Conservation (phyloP, 2,113 vertebrate genomes). For the Channa argus region DNA sequence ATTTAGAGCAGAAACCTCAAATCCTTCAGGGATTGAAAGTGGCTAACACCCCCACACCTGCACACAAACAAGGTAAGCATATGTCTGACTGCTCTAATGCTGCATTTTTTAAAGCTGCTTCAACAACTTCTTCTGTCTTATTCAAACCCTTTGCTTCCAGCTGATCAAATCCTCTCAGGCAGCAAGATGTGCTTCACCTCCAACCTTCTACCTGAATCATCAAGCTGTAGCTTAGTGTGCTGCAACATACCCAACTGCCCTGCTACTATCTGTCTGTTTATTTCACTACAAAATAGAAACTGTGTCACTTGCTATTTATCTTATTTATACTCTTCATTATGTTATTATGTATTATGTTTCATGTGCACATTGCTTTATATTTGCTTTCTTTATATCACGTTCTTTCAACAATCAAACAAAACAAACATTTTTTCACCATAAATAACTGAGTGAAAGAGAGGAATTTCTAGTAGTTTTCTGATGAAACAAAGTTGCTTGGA, state of each 20-base stretch:
- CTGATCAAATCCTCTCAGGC: not conserved
- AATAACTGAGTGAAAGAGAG: too few relatives aligned
- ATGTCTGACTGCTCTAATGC: slow-evolving; percentile 14
- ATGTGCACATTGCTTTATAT: too few relatives aligned
- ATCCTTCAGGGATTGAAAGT: slow-evolving; percentile 36
- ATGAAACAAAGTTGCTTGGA: too few relatives aligned
- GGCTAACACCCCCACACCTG: slow-evolving; percentile 23
- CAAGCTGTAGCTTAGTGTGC: not conserved
- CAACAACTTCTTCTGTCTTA: not conserved
- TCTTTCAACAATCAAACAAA: too few relatives aligned
- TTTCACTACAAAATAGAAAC: too few relatives aligned
- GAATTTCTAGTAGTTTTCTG: too few relatives aligned
- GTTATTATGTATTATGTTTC: too few relatives aligned
- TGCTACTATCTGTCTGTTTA: too few relatives aligned
- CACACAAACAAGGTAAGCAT: slow-evolving; percentile 22
- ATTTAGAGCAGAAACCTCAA: slow-evolving; percentile 41
- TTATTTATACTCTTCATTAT: too few relatives aligned
- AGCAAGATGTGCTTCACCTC: not conserved
- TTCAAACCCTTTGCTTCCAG: not conserved
- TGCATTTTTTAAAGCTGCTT: slow-evolving; percentile 14
- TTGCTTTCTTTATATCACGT: too few relatives aligned
- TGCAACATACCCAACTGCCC: not conserved
- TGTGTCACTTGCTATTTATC: too few relatives aligned
- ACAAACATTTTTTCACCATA: too few relatives aligned
- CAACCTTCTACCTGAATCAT: not conserved